Conservation (phyloP, 2,888 invertebrate genomes). For the Hyposoter didymator region DNA sequence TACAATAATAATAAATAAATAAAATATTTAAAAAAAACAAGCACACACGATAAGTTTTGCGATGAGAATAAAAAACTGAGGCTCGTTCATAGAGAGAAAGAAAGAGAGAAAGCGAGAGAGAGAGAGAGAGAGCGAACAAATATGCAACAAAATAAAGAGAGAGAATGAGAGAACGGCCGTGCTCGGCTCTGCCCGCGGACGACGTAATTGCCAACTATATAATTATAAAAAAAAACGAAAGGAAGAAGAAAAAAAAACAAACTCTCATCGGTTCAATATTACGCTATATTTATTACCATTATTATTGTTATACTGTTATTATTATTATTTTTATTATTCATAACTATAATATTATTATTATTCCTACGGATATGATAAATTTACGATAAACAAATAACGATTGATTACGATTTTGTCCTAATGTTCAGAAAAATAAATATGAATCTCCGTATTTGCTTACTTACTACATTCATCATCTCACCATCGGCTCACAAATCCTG, state of each 20-base stretch:
- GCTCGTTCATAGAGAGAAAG: constrained; percentile 28
- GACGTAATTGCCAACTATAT: constrained; percentile 74
- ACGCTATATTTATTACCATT: constrained; percentile 73
- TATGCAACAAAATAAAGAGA: constrained; percentile 11
- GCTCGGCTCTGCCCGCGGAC: constrained; percentile 69
- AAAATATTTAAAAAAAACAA: constrained; percentile 27
- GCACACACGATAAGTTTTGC: constrained; percentile 58
- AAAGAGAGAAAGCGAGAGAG: constrained; percentile 38
- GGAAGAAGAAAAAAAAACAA: constrained; percentile 72
- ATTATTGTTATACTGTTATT: constrained; percentile 65
- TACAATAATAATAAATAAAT: constrained; percentile 40
- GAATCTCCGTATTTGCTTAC: constrained; percentile 74
- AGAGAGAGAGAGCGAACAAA: constrained; percentile 11
- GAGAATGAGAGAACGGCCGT: constrained; percentile 62
- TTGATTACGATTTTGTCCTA: constrained; percentile 81
- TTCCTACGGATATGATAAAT: constrained; percentile 80
- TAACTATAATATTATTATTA: constrained; percentile 74
- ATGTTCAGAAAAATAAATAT: constrained; percentile 81
- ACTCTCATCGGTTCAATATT: constrained; percentile 81
- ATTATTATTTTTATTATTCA: constrained; percentile 63
- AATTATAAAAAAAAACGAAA: constrained; percentile 58
- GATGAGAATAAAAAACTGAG: constrained; percentile 47
- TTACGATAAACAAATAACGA: constrained; percentile 78
- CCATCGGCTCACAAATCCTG: constrained; percentile 27
- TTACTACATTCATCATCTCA: constrained; percentile 17